Conservation (phyloP, 1,140 invertebrate species). For the Andrena cerasifolii region DNA sequence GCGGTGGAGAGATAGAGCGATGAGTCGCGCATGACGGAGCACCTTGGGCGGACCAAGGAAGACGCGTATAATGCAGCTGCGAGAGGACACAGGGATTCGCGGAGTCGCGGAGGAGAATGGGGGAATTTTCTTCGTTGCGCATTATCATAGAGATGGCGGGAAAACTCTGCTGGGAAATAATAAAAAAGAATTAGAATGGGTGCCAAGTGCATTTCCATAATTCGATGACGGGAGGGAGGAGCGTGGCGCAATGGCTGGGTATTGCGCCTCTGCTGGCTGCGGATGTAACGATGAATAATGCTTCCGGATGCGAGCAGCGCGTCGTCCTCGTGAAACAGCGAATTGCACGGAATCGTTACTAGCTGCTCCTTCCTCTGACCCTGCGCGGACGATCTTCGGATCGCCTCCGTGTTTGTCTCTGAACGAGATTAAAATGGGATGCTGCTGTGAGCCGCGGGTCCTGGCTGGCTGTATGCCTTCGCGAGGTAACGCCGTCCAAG, state of each 20-base stretch:
- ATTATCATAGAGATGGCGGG: conserved; percentile 66
- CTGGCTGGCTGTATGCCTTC: no score
- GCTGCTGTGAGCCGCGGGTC: no score
- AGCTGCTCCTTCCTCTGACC: no score
- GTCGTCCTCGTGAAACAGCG: conserved; percentile 8
- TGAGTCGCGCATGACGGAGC: neutral
- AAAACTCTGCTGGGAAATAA: conserved; percentile 54
- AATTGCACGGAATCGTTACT: neutral
- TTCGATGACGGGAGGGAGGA: conserved; percentile 50
- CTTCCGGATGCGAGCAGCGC: conserved; percentile 1
- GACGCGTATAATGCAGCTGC: conserved; percentile 32
- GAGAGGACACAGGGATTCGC: conserved; percentile 17
- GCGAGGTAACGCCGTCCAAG: no score
- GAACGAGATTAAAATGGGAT: no score
- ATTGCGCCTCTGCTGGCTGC: neutral
- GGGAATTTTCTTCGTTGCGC: conserved; percentile 34
- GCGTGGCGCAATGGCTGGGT: neutral
- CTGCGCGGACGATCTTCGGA: neutral
- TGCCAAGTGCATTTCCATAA: conserved; percentile 62
- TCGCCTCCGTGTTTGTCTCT: neutral
- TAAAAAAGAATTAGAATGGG: conserved; percentile 64
- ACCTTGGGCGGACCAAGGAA: neutral
- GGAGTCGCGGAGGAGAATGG: conserved; percentile 9
- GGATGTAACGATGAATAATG: conserved; percentile 39
- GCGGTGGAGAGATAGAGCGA: neutral